phyloP scores from a whole-genome alignment of 2,797 vertebrate species.

The Peromyscus melanophrys region DNA sequence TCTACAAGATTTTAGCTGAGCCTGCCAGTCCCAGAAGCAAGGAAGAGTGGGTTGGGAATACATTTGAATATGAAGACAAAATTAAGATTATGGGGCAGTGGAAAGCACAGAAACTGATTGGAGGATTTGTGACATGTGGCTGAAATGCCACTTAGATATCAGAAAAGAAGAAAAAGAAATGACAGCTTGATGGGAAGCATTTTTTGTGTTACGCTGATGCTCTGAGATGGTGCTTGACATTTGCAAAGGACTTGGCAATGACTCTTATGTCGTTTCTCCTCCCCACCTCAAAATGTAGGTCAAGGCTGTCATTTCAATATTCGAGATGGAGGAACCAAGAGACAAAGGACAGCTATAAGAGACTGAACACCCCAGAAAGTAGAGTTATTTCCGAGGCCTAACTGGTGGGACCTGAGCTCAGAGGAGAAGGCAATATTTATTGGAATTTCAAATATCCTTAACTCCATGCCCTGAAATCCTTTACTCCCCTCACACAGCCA shows the following conservation, averaged over 20 bases:
- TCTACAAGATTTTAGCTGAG: slow-evolving; percentile 58
- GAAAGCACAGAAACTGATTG: slow-evolving; percentile 48
- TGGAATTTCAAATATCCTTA: slow-evolving; percentile 27
- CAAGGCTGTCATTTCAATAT: slow-evolving; percentile 53
- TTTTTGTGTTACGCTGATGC: slow-evolving; percentile 44
- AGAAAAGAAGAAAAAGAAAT: slow-evolving; percentile 62
- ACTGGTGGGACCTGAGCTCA: not conserved
- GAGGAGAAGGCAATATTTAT: slow-evolving; percentile 6
- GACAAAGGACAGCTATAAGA: not conserved
- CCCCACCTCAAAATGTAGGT: slow-evolving; percentile 66
- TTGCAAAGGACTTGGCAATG: slow-evolving; percentile 62
- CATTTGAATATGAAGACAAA: slow-evolving; percentile 63
- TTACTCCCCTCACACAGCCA: slow-evolving; percentile 76
- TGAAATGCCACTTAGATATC: slow-evolving; percentile 58
- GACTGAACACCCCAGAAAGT: slow-evolving; percentile 11
- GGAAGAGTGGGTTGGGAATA: slow-evolving; percentile 19
- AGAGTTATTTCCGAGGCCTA: not conserved
- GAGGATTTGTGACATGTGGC: slow-evolving; percentile 15
- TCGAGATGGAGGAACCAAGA: slow-evolving; percentile 27
- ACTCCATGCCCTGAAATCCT: slow-evolving; percentile 62
- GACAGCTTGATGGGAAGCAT: slow-evolving; percentile 65
- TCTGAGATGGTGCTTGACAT: slow-evolving; percentile 55
- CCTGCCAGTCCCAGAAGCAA: slow-evolving; percentile 37
- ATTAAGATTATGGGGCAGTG: slow-evolving; percentile 59
- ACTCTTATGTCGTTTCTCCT: slow-evolving; percentile 58